A percentile compares a stretch with the other conserved stretches of the same genome.
These are phyloP conservation scores for Dexiosoma caninum DNA, from an alignment of 2,888 invertebrate genomes.

Conservation along the genomic window DNA sequence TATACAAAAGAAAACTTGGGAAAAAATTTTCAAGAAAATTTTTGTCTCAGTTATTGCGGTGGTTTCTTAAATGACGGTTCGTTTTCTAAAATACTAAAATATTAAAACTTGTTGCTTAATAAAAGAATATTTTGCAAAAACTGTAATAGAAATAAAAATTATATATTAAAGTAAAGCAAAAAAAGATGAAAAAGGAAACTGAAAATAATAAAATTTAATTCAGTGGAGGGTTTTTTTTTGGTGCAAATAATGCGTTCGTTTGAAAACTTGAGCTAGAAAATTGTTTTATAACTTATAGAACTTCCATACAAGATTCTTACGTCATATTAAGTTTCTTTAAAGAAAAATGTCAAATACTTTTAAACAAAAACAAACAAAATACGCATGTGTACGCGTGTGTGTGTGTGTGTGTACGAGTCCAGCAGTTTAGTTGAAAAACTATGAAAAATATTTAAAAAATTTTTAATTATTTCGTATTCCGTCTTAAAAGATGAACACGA, in stretches of 20 bases:
- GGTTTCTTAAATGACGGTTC: conserved; percentile 66
- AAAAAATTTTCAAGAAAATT: conserved; percentile 44
- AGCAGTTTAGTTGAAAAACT: not conserved
- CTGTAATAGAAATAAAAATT: not conserved
- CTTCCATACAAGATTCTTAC: conserved; percentile 32
- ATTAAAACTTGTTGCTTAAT: not conserved
- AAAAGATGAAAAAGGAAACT: not conserved
- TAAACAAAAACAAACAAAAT: not conserved
- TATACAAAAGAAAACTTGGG: not conserved
- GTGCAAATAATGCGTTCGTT: conserved; percentile 4
- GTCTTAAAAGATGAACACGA: conserved; percentile 24
- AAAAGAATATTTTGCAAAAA: conserved; percentile 19
- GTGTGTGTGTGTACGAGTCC: too few relatives aligned
- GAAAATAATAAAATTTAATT: not conserved
- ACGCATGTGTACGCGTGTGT: too few relatives aligned
- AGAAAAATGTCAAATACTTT: not conserved
- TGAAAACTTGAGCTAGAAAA: not conserved
- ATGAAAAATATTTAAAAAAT: not conserved
- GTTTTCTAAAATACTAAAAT: conserved; percentile 46
- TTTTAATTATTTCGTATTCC: conserved; percentile 21
- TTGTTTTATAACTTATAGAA: conserved; percentile 25
- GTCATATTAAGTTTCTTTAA: conserved; percentile 21
- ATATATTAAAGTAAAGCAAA: conserved; percentile 13
- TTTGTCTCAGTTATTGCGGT: conserved; percentile 65
- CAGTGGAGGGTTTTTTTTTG: not conserved